These are phyloP conservation scores for Onychostruthus taczanowskii DNA, from an alignment of 2,113 vertebrate species.

Conservation along the genomic window DNA sequence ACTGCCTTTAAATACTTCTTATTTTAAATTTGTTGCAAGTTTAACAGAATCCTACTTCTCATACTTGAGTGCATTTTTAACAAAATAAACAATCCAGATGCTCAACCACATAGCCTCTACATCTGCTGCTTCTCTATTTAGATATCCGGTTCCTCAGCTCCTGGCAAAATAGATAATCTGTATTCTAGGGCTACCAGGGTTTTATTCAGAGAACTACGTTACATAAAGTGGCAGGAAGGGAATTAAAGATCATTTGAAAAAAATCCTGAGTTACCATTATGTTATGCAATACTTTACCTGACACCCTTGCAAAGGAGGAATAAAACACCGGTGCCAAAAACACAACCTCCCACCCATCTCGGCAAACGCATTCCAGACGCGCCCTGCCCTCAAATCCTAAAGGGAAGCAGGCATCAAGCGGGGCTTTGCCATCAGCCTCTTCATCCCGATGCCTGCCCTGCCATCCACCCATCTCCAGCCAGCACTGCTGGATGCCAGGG, in stretches of 20 bases:
- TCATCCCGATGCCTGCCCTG: accelerated
- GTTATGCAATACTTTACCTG: not conserved
- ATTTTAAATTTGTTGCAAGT: not conserved
- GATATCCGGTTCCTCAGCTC: not conserved
- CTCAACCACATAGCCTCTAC: not conserved
- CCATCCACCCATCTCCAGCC: not conserved
- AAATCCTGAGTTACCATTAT: not conserved
- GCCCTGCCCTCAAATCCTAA: not conserved
- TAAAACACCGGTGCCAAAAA: not conserved
- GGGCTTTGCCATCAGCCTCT: not conserved
- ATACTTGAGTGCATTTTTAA: not conserved
- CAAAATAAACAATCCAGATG: not conserved
- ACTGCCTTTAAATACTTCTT: not conserved
- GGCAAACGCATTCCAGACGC: not conserved
- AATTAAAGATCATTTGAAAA: not conserved
- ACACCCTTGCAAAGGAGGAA: not conserved
- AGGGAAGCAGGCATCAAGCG: not conserved
- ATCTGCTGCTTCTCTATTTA: not conserved
- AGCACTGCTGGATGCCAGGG: not conserved
- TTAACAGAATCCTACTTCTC: not conserved
- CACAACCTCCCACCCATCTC: not conserved
- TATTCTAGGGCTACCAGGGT: not conserved
- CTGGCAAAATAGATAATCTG: not conserved
- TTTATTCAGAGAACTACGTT: not conserved
- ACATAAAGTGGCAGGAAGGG: not conserved